A percentile compares a stretch with the other conserved stretches of the same genome.
Evolutionary conservation across 2,888 invertebrate genomes (phyloP).

Genomic region (Drepanosiphum platanoidis): DNA sequence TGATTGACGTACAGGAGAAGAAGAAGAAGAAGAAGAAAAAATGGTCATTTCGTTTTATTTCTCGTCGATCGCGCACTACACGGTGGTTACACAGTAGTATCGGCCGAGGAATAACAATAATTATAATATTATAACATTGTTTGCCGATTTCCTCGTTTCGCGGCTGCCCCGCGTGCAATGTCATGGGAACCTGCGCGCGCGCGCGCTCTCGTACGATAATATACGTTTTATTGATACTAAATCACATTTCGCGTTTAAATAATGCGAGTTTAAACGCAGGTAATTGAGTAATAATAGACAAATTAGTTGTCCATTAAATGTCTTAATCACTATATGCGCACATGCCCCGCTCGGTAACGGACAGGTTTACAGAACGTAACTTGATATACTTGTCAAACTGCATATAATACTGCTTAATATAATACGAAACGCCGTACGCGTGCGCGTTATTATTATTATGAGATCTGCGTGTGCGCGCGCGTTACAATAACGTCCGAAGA

Average conservation of each 20-base stretch:
- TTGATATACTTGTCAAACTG: conserved; percentile 44
- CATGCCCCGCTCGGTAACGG: neutral
- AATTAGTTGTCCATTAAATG: conserved; percentile 34
- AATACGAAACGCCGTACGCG: neutral
- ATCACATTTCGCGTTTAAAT: conserved; percentile 10
- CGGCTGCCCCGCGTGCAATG: neutral
- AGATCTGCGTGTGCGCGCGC: neutral
- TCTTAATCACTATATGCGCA: neutral
- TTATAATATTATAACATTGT: too few species aligned
- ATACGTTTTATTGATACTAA: neutral
- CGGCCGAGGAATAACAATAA: neutral
- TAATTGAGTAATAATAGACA: conserved; percentile 4
- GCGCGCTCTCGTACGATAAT: too few species aligned
- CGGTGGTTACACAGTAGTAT: neutral
- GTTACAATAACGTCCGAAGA: neutral
- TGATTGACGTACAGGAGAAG: conserved; percentile 49
- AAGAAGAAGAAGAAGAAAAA: too few species aligned
- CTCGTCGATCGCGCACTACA: conserved; percentile 1
- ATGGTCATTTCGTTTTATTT: conserved; percentile 18
- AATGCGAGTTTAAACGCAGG: neutral
- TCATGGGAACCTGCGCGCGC: neutral
- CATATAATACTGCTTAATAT: too few species aligned
- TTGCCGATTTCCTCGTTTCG: neutral
- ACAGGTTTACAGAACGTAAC: conserved; percentile 45
- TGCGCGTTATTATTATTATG: neutral